Evolutionary conservation across 2,113 vertebrate genomes (phyloP), one percentile per base, ranked within the genome.

Genomic region (Accipiter virgatus): DNA sequence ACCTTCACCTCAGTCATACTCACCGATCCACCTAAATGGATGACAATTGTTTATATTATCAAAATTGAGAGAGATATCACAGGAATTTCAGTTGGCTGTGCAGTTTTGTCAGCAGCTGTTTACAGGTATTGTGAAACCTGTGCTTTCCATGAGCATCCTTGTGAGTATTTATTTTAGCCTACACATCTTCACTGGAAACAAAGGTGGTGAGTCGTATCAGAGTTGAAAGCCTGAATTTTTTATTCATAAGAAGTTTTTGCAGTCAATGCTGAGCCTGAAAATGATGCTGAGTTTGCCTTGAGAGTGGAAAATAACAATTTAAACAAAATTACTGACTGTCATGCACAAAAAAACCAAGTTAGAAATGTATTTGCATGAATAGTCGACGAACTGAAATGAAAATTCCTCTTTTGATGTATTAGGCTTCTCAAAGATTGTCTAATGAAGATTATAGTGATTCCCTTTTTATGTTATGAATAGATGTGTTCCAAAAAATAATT

Each of bases 281-380:
- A 93, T 34, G 31, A 56, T 93, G 67, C 58, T 91, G 66, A 86
- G 61, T 75, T 86, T 93, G 52, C 53, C 70, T 85, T 82, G 81
- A 91, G 88, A 95, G 58, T 20, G 14, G 77, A 91, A 97, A 94
- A 95, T 50, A 93, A n/a, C 62, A 93, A 79, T 95, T 95, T 75
- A 93, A 95, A 84, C 53, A 93, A 95, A 94, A 97, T 68, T 70
- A 91, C 50, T 1, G 10, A 88, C 82, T 91, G 48, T 85, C 83
- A 82, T 80, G 58, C 36, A 92, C 47, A 70, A 77, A 88, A 81
- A 32, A 9, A 27, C 3, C 22, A 93, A 93, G 77, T 86, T 68
- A 89, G 78, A 95, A 95, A 91, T 61, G 4, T 25, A 73, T 95
- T 97, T 95, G 56, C 88, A 91, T 91, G 62, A 88, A 93, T 61